A percentile compares a stretch with the other conserved stretches of the same genome.
Evolutionary conservation across 1,140 invertebrate species (phyloP).

Genomic region (Marisa cornuarietis): DNA sequence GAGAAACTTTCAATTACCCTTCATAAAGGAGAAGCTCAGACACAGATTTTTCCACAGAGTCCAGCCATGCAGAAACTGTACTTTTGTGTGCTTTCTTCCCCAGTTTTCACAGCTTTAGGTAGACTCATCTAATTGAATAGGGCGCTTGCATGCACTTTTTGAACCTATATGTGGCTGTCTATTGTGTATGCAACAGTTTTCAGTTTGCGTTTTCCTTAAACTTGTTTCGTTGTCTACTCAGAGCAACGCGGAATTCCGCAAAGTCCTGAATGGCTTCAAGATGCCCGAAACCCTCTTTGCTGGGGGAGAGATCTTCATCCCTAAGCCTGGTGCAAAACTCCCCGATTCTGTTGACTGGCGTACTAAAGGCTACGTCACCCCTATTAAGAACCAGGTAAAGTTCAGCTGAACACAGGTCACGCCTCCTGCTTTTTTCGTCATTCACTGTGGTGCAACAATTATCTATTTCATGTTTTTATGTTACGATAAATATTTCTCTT

Average conservation of each 20-base stretch:
- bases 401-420: not conserved
- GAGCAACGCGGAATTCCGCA: conserved; percentile 49
- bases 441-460: too few relatives aligned
- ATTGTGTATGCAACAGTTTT: not conserved
- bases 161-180: not conserved
- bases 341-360: conserved; percentile 55
- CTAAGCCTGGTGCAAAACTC: conserved; percentile 24
- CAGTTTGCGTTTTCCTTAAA: not conserved
- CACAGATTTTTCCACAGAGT: too few relatives aligned
- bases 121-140: not conserved
- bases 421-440: too few relatives aligned
- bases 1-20: not conserved
- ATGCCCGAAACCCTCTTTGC: not conserved
- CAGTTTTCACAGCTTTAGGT: too few relatives aligned
- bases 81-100: too few relatives aligned
- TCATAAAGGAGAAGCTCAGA: too few relatives aligned
- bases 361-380: conserved; percentile 54
- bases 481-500: too few relatives aligned
- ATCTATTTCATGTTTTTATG: too few relatives aligned
- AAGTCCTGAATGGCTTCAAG: conserved; percentile 49
- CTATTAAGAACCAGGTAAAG: conserved; percentile 53
- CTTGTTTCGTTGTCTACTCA: conserved; percentile 16
- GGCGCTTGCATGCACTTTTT: not conserved
- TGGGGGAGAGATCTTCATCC: conserved; percentile 25
- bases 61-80: too few relatives aligned